A percentile compares a stretch with the other conserved stretches of the same genome.
These are phyloP conservation scores for Agonum fuliginosum DNA, from an alignment of 2,888 invertebrate genomes.

Conservation along the genomic window DNA sequence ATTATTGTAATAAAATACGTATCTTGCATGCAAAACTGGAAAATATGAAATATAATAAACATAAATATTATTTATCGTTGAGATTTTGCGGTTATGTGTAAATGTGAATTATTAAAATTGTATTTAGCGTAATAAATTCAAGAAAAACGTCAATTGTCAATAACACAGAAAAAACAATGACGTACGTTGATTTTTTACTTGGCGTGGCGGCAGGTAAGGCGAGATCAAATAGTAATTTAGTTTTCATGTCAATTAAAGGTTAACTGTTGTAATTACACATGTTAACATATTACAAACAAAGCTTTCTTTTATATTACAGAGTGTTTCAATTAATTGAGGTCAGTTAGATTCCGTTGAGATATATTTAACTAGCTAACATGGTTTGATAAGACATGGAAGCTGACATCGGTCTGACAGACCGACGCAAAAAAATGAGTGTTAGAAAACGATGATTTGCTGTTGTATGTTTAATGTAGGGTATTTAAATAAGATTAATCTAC, in stretches of 20 bases:
- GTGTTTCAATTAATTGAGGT: too few relatives aligned
- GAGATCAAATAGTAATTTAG: background rate
- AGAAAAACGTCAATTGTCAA: constrained; percentile 2
- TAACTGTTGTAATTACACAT: too few relatives aligned
- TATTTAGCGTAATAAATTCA: background rate
- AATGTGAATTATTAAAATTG: background rate
- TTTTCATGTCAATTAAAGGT: background rate
- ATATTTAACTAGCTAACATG: too few relatives aligned
- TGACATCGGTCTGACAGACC: too few relatives aligned
- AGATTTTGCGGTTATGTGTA: background rate
- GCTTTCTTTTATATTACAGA: too few relatives aligned
- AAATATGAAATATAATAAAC: background rate
- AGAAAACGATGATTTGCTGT: too few relatives aligned
- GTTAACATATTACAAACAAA: too few relatives aligned
- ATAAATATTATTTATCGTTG: background rate
- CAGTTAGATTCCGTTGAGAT: too few relatives aligned
- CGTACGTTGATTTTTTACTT: background rate
- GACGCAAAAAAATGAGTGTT: too few relatives aligned
- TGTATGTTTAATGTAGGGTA: too few relatives aligned
- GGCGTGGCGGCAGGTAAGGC: background rate
- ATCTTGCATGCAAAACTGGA: background rate
- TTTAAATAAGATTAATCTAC: too few relatives aligned
- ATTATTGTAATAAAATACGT: background rate
- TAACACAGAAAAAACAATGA: background rate
- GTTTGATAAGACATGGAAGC: too few relatives aligned